Evolutionary conservation across 2,797 vertebrate species (phyloP), one percentile per base, ranked within the genome.

Genomic region (Sciaenops ocellatus): DNA sequence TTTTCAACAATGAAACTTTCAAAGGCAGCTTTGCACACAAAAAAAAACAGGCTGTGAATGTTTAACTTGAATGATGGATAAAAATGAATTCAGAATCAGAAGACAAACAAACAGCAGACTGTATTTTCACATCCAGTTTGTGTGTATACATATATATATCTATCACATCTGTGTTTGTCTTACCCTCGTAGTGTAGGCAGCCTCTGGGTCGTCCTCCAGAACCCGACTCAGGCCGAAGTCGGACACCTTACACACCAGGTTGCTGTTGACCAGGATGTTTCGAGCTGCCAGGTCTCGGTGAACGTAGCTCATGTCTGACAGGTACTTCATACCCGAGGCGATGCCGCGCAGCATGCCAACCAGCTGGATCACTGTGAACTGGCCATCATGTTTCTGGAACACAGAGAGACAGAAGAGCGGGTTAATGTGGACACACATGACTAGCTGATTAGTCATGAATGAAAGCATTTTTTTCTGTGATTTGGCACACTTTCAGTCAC

Each of bases 231-330:
- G 93, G 75, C 98, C 98, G 18, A 99, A 99, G 88, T 99, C 98
- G 0, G 98, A 99, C 84, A 99, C 98, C 87, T 99, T 99, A 81
- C 97, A 98, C 87, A 99, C 97, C 68, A 99, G 94, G 91, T 99
- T 99, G 92, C 96, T 96, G 94, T 99, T 99, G 90, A 99, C 98
- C 91, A 99, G 91, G 87, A 99, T 99, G 87, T 99, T 99, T 1
- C 98, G 95, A 1, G 98, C 98, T 0, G 98, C 98, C 84, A 99
- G 95, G 82, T 99, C 98, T 16, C 98, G 92, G 87, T 99, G 98
- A 64, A 99, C 96, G 1, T 98, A 99, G 93, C 96, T 97, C 94
- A 98, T 98, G 87, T 98, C 97, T 0, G 98, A 97, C 84, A 99
- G 96, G 92, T 99, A 98, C 88, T 97, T 98, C 98, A 99, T 98